phyloP scores from a whole-genome alignment of 2,797 vertebrate species.

The Clangula hyemalis region DNA sequence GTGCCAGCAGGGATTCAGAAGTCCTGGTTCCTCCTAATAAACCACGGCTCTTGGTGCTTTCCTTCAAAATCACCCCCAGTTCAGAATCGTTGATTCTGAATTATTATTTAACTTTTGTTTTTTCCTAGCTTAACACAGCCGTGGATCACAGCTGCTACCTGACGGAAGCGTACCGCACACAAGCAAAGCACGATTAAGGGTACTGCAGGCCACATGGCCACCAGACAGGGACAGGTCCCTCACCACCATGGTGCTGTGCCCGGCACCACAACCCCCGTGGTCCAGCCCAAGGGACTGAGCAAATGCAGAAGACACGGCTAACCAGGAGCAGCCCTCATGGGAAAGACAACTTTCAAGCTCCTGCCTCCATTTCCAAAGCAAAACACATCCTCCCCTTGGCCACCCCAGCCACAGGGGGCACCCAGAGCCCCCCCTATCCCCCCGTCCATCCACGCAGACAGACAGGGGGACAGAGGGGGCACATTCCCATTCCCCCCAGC shows the following conservation, averaged over 20 bases:
- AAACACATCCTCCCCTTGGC: accelerated
- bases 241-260: accelerated
- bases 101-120: not conserved
- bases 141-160: not conserved
- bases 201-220: not conserved
- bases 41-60: not conserved
- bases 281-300: not conserved
- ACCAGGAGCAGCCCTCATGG: not conserved
- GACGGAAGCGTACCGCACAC: not conserved
- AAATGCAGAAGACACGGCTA: not conserved
- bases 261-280: not conserved
- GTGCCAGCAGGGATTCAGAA: slow-evolving; percentile 38
- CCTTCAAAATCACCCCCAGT: not conserved
- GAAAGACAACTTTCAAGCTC: not conserved
- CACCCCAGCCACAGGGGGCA: accelerated
- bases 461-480: not conserved
- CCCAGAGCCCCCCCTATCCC: accelerated
- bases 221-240: not conserved
- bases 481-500: not conserved
- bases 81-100: not conserved
- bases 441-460: accelerated
- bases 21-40: not conserved
- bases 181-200: not conserved
- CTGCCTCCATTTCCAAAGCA: not conserved
- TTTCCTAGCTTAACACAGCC: not conserved